A percentile compares a stretch with the other conserved stretches of the same genome.
Conservation (phyloP, 2,113 vertebrate genomes). For the Forbesichthys papilliferus region DNA sequence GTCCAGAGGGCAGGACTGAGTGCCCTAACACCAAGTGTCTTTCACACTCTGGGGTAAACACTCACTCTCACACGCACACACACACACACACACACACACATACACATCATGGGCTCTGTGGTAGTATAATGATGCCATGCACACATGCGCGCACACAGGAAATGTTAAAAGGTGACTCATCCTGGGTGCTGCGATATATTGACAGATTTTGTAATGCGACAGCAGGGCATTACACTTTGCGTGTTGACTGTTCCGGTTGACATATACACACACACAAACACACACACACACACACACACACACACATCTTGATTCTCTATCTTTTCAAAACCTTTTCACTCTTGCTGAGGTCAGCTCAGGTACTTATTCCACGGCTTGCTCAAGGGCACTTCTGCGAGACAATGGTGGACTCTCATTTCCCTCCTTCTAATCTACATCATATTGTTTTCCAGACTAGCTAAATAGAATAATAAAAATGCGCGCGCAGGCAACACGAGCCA, state of each 20-base stretch:
- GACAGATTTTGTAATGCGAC: conserved; percentile 40
- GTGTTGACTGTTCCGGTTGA: not conserved
- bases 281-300: too few species aligned
- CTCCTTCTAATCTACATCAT: too few species aligned
- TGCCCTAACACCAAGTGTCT: not conserved
- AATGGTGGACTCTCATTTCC: too few species aligned
- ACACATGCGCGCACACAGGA: conserved; percentile 23
- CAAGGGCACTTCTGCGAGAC: too few species aligned
- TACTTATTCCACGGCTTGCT: too few species aligned
- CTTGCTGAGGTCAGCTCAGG: too few species aligned
- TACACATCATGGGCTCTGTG: conserved; percentile 7
- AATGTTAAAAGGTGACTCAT: conserved; percentile 50
- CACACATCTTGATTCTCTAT: too few species aligned
- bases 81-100: conserved; percentile 17
- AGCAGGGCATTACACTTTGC: conserved; percentile 5
- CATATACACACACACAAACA: too few species aligned
- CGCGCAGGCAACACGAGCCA: too few species aligned
- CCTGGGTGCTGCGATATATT: conserved; percentile 16
- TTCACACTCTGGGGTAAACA: conserved; percentile 7
- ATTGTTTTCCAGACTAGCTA: too few species aligned
- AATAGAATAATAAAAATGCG: too few species aligned
- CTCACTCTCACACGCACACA: conserved; percentile 1
- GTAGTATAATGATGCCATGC: conserved; percentile 47
- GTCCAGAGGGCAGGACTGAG: not conserved
- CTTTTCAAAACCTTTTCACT: too few species aligned